These are phyloP conservation scores for Pelodytes ibericus DNA, from an alignment of 2,797 vertebrate species.

Conservation along the genomic window DNA sequence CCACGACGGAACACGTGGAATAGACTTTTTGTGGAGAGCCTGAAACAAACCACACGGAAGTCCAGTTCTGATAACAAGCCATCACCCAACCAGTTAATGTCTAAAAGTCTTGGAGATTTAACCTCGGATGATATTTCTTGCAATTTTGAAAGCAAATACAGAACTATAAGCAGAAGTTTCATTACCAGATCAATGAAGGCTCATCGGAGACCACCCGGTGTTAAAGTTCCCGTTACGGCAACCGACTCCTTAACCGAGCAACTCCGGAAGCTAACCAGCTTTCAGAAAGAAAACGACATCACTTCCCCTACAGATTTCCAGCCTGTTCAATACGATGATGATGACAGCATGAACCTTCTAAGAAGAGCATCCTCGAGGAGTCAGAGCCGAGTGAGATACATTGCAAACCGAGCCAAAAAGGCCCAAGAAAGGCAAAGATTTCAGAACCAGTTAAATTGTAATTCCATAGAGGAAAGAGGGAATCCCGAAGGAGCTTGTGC, in stretches of 20 bases:
- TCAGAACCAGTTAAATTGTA: slow-evolving; percentile 67
- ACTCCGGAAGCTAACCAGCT: slow-evolving; percentile 80
- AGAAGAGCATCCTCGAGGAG: slow-evolving; percentile 88
- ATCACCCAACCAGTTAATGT: slow-evolving; percentile 73
- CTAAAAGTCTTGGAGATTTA: slow-evolving; percentile 93
- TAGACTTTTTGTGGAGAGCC: slow-evolving; percentile 82
- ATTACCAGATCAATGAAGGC: slow-evolving; percentile 70
- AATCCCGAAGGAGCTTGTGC: slow-evolving; percentile 91
- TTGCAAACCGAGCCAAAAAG: slow-evolving; percentile 88
- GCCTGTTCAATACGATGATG: slow-evolving; percentile 54
- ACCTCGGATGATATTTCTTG: slow-evolving; percentile 90
- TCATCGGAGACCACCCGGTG: slow-evolving; percentile 58
- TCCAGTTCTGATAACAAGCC: slow-evolving; percentile 53
- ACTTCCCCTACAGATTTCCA: slow-evolving; percentile 68
- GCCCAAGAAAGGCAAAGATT: slow-evolving; percentile 87
- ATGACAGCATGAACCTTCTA: slow-evolving; percentile 69
- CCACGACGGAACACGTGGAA: slow-evolving; percentile 86
- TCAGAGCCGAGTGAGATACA: slow-evolving; percentile 90
- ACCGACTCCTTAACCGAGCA: slow-evolving; percentile 80
- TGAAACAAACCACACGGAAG: slow-evolving; percentile 75
- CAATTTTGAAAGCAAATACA: slow-evolving; percentile 84
- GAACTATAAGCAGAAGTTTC: slow-evolving; percentile 84
- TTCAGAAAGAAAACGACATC: slow-evolving; percentile 70
- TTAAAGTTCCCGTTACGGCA: neutral
- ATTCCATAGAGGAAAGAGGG: slow-evolving; percentile 87